phyloP scores from a whole-genome alignment of 2,113 vertebrate genomes.

The Prunella himalayana region DNA sequence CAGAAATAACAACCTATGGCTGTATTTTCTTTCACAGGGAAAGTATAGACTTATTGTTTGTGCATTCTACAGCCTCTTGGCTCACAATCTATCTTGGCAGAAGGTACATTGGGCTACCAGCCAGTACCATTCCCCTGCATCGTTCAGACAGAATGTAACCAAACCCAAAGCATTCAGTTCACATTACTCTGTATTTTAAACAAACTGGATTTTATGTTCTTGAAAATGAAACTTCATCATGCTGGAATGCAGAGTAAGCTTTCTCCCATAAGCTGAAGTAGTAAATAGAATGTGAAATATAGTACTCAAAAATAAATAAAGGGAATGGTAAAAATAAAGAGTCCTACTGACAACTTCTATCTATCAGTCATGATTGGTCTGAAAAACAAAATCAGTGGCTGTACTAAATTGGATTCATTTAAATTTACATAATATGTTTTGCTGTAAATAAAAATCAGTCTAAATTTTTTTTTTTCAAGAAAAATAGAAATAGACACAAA shows the following conservation, averaged over 20 bases:
- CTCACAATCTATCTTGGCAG: constrained; percentile 6
- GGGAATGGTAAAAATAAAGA: constrained; percentile 48
- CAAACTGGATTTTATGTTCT: constrained; percentile 13
- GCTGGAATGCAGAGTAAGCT: constrained; percentile 17
- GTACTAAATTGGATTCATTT: constrained; percentile 24
- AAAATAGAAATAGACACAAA: constrained; percentile 61
- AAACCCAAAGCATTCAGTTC: constrained; percentile 31
- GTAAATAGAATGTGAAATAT: constrained; percentile 34
- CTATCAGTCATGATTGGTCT: constrained; percentile 39
- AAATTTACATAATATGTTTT: constrained; percentile 39
- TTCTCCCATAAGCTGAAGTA: constrained; percentile 36
- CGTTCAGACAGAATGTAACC: constrained; percentile 23
- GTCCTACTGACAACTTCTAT: constrained; percentile 30
- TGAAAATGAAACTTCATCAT: constrained; percentile 36
- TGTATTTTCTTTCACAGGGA: not conserved
- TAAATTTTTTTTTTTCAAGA: not conserved
- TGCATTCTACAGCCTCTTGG: constrained; percentile 11
- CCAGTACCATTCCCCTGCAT: not conserved
- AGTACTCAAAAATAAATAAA: constrained; percentile 43
- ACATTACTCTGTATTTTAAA: constrained; percentile 21
- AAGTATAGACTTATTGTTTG: not conserved
- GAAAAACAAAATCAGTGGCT: constrained; percentile 45
- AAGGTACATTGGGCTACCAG: constrained; percentile 9
- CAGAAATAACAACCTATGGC: not conserved
- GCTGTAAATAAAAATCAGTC: constrained; percentile 45